Evolutionary conservation across 2,888 invertebrate genomes (phyloP).

Genomic region (Heliconius aoede): DNA sequence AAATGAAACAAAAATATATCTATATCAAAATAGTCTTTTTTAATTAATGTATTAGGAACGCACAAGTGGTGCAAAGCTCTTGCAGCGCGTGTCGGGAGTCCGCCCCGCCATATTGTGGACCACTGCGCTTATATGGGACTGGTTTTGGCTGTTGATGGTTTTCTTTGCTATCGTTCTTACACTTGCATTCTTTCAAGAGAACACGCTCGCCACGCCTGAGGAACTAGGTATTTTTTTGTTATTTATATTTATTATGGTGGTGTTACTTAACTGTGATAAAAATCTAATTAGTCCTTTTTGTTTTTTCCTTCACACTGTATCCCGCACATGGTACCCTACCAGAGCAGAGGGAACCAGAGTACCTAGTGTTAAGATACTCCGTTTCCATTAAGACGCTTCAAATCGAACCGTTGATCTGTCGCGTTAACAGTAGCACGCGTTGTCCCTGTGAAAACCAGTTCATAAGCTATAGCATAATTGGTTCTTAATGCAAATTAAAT

Average conservation of each 20-base stretch:
- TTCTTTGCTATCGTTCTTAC: constrained; percentile 84
- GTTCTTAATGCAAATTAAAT: too few species aligned
- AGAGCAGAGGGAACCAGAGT: too few species aligned
- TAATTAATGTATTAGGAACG: constrained; percentile 81
- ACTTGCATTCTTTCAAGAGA: constrained; percentile 87
- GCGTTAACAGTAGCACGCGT: too few species aligned
- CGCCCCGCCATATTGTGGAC: constrained; percentile 88
- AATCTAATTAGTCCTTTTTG: too few species aligned
- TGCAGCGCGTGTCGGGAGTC: constrained; percentile 89
- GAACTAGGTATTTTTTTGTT: constrained; percentile 77
- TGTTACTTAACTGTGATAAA: neutral
- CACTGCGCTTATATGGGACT: constrained; percentile 87
- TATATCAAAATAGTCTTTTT: neutral
- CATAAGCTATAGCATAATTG: too few species aligned
- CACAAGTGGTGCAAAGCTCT: constrained; percentile 86
- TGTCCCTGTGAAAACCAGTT: too few species aligned
- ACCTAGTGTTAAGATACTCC: too few species aligned
- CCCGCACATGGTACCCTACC: too few species aligned
- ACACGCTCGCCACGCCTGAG: constrained; percentile 80
- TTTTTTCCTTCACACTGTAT: too few species aligned
- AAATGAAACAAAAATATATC: too few species aligned
- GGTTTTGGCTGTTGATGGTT: constrained; percentile 85
- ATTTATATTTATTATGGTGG: too few species aligned
- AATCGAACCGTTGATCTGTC: too few species aligned
- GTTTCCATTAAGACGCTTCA: rapidly evolving